These are phyloP conservation scores for Phania funesta DNA, from an alignment of 2,888 invertebrate genomes.

Conservation along the genomic window DNA sequence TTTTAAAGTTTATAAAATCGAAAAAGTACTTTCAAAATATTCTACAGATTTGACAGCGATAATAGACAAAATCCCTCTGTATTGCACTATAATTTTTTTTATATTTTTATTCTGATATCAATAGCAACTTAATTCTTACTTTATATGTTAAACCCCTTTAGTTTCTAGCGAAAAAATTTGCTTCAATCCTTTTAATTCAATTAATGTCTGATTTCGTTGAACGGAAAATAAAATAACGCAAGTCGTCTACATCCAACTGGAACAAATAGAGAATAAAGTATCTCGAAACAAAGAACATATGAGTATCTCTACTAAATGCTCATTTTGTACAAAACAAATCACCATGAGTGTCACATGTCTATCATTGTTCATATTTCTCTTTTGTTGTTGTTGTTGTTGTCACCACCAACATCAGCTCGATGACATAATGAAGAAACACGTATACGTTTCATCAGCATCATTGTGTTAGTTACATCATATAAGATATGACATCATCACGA, in stretches of 20 bases:
- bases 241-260: background rate
- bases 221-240: no score
- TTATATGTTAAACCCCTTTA: no score
- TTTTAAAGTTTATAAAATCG: no score
- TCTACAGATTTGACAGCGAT: no score
- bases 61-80: no score
- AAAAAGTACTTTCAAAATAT: no score
- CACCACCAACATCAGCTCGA: background rate
- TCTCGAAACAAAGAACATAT: background rate
- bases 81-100: no score
- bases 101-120: no score
- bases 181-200: no score
- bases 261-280: background rate
- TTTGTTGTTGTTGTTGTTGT: background rate
- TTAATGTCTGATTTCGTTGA: no score
- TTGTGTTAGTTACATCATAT: background rate
- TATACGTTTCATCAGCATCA: background rate
- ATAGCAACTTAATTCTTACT: no score
- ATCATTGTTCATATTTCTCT: slow-evolving; percentile 39
- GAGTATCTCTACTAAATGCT: background rate
- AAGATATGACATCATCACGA: slow-evolving; percentile 2
- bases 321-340: slow-evolving; percentile 47
- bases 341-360: slow-evolving; percentile 56
- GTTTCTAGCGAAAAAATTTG: no score
- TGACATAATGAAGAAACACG: slow-evolving; percentile 9